Conservation (phyloP, 2,797 vertebrate species). For the Silurus aristotelis region DNA sequence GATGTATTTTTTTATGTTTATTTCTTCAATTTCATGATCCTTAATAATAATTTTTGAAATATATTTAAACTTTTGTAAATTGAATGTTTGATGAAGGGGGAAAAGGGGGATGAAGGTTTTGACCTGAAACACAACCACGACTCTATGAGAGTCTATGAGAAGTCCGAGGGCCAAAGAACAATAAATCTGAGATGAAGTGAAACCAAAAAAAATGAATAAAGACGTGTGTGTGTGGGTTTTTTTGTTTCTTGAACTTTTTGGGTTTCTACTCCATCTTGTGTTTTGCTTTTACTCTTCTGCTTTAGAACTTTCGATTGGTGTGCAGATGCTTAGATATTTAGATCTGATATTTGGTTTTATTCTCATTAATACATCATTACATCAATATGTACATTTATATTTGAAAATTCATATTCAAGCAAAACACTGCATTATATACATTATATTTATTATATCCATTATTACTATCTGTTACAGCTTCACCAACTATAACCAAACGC, state of each 20-base stretch:
- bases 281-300: background rate
- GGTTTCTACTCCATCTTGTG: background rate
- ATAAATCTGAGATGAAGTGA: slow-evolving; percentile 37
- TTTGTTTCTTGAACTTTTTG: background rate
- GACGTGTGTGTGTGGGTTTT: background rate
- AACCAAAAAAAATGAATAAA: background rate
- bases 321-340: background rate
- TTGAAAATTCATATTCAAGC: too few relatives aligned
- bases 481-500: too few relatives aligned
- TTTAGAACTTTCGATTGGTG: too few relatives aligned
- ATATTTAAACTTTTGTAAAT: background rate
- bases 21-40: background rate
- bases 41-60: background rate
- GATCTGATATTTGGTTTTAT: background rate
- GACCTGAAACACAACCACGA: background rate
- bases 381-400: too few relatives aligned
- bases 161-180: background rate
- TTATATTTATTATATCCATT: too few relatives aligned
- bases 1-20: background rate
- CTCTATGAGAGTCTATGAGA: background rate
- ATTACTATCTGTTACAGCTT: too few relatives aligned
- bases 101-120: background rate
- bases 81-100: background rate
- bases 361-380: background rate
- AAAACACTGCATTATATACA: too few relatives aligned